Evolutionary conservation across 2,113 vertebrate genomes (phyloP).

Genomic region (Sterrhoptilus dennistouni): DNA sequence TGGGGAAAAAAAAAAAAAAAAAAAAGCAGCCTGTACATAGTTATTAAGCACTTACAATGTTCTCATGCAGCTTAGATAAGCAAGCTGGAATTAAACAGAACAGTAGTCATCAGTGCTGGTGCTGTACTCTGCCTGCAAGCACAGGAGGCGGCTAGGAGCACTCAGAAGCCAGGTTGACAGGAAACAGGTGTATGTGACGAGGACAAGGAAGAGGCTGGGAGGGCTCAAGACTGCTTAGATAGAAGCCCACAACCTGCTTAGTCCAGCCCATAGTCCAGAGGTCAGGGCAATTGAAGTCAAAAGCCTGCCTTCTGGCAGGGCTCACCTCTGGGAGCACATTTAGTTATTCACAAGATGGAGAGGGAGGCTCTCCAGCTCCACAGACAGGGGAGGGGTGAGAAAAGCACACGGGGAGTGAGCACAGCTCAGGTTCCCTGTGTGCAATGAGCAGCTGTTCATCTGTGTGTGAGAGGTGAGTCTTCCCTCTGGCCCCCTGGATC

Average conservation of each 20-base stretch:
- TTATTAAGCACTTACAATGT: conserved; percentile 1
- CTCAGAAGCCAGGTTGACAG: not conserved
- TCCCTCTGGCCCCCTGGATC: not conserved
- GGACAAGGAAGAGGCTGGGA: not conserved
- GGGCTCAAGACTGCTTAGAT: not conserved
- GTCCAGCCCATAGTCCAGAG: not conserved
- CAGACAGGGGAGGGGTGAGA: not conserved
- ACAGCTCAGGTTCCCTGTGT: not conserved
- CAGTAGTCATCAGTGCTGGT: not conserved
- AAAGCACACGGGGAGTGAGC: rapidly evolving
- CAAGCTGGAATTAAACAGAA: not conserved
- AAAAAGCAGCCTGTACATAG: not conserved
- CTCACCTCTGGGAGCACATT: not conserved
- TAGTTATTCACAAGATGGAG: not conserved
- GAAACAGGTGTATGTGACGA: not conserved
- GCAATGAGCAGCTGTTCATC: not conserved
- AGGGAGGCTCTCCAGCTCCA: not conserved
- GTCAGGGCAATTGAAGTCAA: not conserved
- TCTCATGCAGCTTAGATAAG: conserved; percentile 8
- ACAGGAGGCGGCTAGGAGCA: not conserved
- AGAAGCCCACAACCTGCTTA: not conserved
- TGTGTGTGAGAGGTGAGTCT: rapidly evolving
- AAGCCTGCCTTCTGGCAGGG: not conserved
- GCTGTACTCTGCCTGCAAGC: not conserved
- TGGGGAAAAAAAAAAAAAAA: rapidly evolving